phyloP scores from a whole-genome alignment of 2,888 invertebrate genomes.

The Aleiodes testaceus region DNA sequence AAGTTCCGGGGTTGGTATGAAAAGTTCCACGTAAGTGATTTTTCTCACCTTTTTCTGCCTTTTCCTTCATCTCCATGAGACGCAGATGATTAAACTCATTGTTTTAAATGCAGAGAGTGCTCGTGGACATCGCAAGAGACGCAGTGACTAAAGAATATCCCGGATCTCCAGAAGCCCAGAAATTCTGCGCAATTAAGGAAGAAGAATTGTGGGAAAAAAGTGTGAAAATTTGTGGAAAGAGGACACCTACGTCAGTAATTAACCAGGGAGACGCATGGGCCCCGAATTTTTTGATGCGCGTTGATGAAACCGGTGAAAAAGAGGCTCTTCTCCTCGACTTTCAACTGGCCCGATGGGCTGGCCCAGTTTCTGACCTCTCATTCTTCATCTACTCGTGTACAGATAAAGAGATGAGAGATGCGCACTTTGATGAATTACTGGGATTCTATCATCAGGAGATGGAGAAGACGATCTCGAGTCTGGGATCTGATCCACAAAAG shows the following conservation, averaged over 20 bases:
- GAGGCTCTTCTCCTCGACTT: slow-evolving; percentile 81
- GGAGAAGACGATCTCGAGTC: slow-evolving; percentile 74
- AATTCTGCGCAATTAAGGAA: slow-evolving; percentile 75
- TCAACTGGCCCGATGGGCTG: slow-evolving; percentile 77
- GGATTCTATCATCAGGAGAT: slow-evolving; percentile 78
- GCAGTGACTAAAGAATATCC: slow-evolving; percentile 80
- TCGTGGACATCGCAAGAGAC: slow-evolving; percentile 74
- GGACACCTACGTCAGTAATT: slow-evolving; percentile 75
- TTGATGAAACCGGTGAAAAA: slow-evolving; percentile 51
- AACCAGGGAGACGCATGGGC: slow-evolving; percentile 85
- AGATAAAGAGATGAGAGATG: slow-evolving; percentile 75
- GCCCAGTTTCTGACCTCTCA: slow-evolving; percentile 76
- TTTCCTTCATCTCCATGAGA: not conserved
- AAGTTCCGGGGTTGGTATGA: slow-evolving; percentile 65
- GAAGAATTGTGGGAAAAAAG: slow-evolving; percentile 73
- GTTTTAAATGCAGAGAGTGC: slow-evolving; percentile 46
- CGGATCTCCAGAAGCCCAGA: slow-evolving; percentile 75
- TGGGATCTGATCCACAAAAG: slow-evolving; percentile 78
- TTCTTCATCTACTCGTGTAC: slow-evolving; percentile 81
- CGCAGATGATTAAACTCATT: too few relatives aligned
- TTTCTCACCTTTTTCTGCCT: not conserved
- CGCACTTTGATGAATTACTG: slow-evolving; percentile 77
- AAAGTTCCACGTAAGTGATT: slow-evolving; percentile 61
- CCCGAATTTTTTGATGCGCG: slow-evolving; percentile 80
- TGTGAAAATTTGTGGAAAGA: slow-evolving; percentile 52